A percentile compares a stretch with the other conserved stretches of the same genome.
These are phyloP conservation scores for Sicus ferrugineus DNA, from an alignment of 2,888 invertebrate genomes.

Conservation along the genomic window DNA sequence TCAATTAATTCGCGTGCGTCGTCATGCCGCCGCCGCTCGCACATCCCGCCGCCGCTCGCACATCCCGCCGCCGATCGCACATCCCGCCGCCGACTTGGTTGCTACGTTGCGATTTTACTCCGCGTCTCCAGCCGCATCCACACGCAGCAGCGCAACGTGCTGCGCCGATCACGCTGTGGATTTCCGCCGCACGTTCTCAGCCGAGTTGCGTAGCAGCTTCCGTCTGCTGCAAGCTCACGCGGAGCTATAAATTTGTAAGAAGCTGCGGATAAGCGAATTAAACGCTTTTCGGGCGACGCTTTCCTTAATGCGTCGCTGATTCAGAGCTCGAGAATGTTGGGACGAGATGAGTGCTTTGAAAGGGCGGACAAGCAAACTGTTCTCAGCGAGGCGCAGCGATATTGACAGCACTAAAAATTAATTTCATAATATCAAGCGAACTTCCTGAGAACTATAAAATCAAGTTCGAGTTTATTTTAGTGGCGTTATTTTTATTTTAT, in stretches of 20 bases:
- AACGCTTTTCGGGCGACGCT: neutral
- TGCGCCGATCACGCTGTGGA: too few relatives aligned
- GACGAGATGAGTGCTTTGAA: neutral
- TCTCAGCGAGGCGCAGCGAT: neutral
- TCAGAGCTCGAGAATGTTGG: neutral
- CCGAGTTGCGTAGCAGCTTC: neutral
- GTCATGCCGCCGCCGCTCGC: neutral
- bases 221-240: neutral
- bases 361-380: neutral
- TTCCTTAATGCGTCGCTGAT: constrained; percentile 5
- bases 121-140: too few relatives aligned
- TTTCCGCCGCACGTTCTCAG: neutral
- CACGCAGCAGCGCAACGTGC: neutral
- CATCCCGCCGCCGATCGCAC: too few relatives aligned
- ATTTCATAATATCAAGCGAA: too few relatives aligned
- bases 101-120: too few relatives aligned
- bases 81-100: too few relatives aligned
- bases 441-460: too few relatives aligned
- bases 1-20: constrained; percentile 34
- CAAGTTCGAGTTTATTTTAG: neutral
- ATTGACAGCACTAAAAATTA: neutral
- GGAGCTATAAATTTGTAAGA: constrained; percentile 6
- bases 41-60: neutral
- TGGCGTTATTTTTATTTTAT: neutral
- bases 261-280: constrained; percentile 11